Evolutionary conservation across 2,888 invertebrate species (phyloP), one percentile per base, ranked within the genome.

Genomic region (Hipparchia sbordonii): DNA sequence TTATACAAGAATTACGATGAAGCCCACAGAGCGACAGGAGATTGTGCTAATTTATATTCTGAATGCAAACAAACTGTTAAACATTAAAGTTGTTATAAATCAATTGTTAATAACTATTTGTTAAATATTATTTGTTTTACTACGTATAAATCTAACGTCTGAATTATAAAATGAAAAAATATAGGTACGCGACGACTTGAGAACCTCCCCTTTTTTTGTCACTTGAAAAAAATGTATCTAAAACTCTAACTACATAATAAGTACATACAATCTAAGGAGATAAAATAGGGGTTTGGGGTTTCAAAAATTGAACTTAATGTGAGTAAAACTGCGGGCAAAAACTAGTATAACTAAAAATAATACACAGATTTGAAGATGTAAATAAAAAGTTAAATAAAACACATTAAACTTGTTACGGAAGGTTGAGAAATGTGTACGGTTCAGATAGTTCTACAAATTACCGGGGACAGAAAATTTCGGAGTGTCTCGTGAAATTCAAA

Each of bases 1-100:
- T 82, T 87, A 67, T 87, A 85, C 80, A 89, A 87, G 67, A 88
- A 89, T 73, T 95, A 95, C 79, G 95, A 95, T 75, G 82, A 78
- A 67, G 93, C 94, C 73, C 91, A 92, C 71, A 82, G 82, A 80
- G 80, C 82, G 23, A 72, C 62, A 73, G 85, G 80, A 2, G 82
- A 87, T 72, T 92, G 92, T 69, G 76, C 73, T 2, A 33, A 80
- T 46, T 46, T 83, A 74, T 92, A 87, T 74, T 85, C 89, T 0
- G 79, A 82, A 12, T 92, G 92, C 77, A 79, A 66, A 61, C 56
- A 71, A 59, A 39, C 33, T 56, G 72, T 61, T 71, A 59, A 54
- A 51, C n/a, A 13, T 23, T 23, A 23, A 23, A 23, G 23, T 23
- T 23, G 23, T 23, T 23, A 61, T 51, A 60, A 54, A 10, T 54